These are phyloP conservation scores for Tetraneura akinire DNA, from an alignment of 1,140 invertebrate species.

Conservation along the genomic window DNA sequence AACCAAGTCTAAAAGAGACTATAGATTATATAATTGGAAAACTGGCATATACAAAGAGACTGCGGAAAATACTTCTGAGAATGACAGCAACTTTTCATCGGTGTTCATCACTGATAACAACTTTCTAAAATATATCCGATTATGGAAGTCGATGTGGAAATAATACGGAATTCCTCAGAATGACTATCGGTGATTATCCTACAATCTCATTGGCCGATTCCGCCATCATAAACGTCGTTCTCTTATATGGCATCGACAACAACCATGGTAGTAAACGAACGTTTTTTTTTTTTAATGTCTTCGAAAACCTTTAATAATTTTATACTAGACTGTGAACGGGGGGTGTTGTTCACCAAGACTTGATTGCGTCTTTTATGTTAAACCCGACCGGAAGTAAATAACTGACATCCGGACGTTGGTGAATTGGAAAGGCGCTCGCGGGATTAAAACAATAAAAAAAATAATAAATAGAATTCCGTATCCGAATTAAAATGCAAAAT, in stretches of 20 bases:
- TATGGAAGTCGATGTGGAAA: slow-evolving; percentile 21
- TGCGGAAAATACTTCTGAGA: slow-evolving; percentile 31
- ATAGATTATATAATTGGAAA: slow-evolving; percentile 42
- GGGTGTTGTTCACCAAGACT: slow-evolving; percentile 25
- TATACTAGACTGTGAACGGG: not conserved
- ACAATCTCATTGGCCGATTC: slow-evolving; percentile 8
- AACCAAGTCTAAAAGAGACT: slow-evolving; percentile 40
- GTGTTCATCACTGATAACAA: slow-evolving; percentile 39
- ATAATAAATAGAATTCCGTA: slow-evolving; percentile 4
- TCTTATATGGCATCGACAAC: not conserved
- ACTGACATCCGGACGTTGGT: slow-evolving; percentile 34
- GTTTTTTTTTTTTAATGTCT: slow-evolving; percentile 24
- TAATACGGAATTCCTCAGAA: slow-evolving; percentile 7
- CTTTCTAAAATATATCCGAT: slow-evolving; percentile 39
- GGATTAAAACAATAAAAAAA: slow-evolving; percentile 23
- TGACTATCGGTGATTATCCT: slow-evolving; percentile 14
- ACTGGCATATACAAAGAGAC: slow-evolving; percentile 7
- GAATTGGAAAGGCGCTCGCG: slow-evolving; percentile 23
- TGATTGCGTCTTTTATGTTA: slow-evolving; percentile 49
- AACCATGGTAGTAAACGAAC: not conserved
- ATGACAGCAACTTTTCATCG: slow-evolving; percentile 42
- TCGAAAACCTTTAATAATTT: slow-evolving; percentile 26
- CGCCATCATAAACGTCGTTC: not conserved
- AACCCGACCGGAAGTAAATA: slow-evolving; percentile 49
- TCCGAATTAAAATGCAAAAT: slow-evolving; percentile 22